Conservation (phyloP, 2,113 vertebrate species). For the Centropus bengalensis region DNA sequence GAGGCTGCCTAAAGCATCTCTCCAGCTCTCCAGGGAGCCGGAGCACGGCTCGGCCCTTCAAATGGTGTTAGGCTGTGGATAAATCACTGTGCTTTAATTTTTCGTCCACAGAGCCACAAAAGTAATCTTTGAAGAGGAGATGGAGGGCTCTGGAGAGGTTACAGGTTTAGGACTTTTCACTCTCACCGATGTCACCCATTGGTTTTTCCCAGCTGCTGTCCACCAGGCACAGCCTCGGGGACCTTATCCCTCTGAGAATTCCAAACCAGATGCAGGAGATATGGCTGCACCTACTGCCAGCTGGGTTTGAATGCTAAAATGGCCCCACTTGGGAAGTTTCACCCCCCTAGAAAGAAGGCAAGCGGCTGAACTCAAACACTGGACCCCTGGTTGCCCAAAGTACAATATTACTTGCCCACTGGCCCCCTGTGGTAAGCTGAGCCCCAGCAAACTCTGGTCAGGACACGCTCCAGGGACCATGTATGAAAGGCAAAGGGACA, state of each 20-base stretch:
- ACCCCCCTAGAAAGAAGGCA: accelerated
- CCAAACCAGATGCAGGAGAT: not conserved
- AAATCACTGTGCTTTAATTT: not conserved
- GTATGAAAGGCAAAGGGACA: too few species aligned
- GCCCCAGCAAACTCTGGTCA: not conserved
- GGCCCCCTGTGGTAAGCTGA: not conserved
- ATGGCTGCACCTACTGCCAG: not conserved
- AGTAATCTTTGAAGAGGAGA: not conserved
- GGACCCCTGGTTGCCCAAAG: not conserved
- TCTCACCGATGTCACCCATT: not conserved
- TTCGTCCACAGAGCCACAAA: not conserved
- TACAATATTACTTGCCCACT: not conserved
- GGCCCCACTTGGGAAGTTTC: not conserved
- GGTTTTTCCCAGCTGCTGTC: not conserved
- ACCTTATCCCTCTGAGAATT: not conserved
- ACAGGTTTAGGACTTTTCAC: not conserved
- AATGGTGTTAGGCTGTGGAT: not conserved
- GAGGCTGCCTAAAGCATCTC: not conserved
- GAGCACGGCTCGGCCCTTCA: not conserved
- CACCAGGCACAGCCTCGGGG: accelerated
- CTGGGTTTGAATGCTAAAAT: not conserved
- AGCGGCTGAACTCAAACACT: not conserved
- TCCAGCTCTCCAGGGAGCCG: not conserved
- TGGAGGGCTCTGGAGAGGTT: not conserved
- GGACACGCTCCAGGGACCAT: accelerated